phyloP scores from a whole-genome alignment of 1,140 invertebrate species.

The Coelopa frigida region DNA sequence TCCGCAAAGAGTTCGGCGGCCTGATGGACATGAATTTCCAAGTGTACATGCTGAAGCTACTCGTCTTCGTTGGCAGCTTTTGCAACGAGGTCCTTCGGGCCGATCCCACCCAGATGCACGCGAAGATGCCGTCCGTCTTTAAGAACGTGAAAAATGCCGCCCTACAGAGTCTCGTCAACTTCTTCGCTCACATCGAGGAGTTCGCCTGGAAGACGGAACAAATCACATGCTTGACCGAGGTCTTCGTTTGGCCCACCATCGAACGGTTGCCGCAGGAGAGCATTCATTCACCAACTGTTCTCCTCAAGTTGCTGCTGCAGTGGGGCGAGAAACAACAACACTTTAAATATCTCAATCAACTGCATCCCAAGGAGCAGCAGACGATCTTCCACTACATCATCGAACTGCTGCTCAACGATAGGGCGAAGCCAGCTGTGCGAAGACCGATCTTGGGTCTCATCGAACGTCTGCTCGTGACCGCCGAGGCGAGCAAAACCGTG shows the following conservation, averaged over 20 bases:
- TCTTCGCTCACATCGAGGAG: conserved; percentile 73
- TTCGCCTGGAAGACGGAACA: conserved; percentile 66
- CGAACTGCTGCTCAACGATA: conserved; percentile 58
- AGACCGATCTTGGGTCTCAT: conserved; percentile 70
- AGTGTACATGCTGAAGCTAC: conserved; percentile 62
- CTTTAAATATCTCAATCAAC: conserved; percentile 19
- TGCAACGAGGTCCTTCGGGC: conserved; percentile 53
- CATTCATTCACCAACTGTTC: conserved; percentile 71
- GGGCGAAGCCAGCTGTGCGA: conserved; percentile 58
- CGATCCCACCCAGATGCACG: conserved; percentile 46
- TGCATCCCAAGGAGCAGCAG: conserved; percentile 23
- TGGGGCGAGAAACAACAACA: conserved; percentile 54
- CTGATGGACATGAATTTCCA: conserved; percentile 60
- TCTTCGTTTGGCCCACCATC: conserved; percentile 74
- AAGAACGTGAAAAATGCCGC: conserved; percentile 58
- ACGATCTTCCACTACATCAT: conserved; percentile 50
- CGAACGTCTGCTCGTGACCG: conserved; percentile 65
- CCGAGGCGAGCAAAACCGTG: conserved; percentile 14
- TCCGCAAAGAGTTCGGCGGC: conserved; percentile 80
- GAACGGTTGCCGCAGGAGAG: conserved; percentile 71
- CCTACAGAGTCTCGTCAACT: conserved; percentile 56
- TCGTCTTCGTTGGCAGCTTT: conserved; percentile 62
- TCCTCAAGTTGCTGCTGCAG: conserved; percentile 67
- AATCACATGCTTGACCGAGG: conserved; percentile 67
- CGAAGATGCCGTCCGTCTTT: conserved; percentile 47